Base-by-base conservation (phyloP, 1,140 invertebrate genomes). In the Papilio dardanus region DNA sequence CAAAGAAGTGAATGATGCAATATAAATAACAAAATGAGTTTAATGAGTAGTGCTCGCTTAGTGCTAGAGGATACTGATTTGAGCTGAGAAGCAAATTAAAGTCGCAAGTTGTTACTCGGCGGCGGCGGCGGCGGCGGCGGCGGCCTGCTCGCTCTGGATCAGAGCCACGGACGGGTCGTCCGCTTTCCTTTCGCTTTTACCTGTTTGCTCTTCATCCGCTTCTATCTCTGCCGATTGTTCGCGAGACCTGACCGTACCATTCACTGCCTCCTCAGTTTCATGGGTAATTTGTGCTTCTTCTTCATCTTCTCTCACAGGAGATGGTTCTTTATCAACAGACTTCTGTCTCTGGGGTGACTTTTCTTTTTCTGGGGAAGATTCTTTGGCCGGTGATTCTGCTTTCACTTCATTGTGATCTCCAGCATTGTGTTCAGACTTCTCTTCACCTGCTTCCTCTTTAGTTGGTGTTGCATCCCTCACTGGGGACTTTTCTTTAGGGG, bases 31-130 rank as follows among this genome's bases (percentile, higher is more conserved):
- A 86, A 80, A 86, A 86, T 86, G 85, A 80, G 83, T 86, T 92
- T 85, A 89, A 84, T 86, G 82, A 82, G 81, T 83, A 89, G 87
- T 89, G 88, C 85, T 88, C 76, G 85, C 90, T 93, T 93, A 92
- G 85, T 91, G 84, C 88, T 92, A 92, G 77, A 79, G 82, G 82
- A 86, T 88, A 76, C 79, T 82, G 81, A 85, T 91, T 93, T 93
- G 92, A 92, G 90, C 92, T 92, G 89, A 86, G 76, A 91, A 88
- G 87, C 86, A 86, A 80, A 79, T 79, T 77, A 81, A 74, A 54
- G 77, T 81, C 66, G 77, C 77, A 77, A 78, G 81, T 85, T 67
- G 77, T 89, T 90, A 94, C 77, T 94, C 92, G 21, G 91, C 80
- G 24, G 87, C 88, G 12, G 81, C 79, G 35, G 35, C 35, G 35